phyloP scores from a whole-genome alignment of 2,113 vertebrate genomes.

The Phyllostomus hastatus region DNA sequence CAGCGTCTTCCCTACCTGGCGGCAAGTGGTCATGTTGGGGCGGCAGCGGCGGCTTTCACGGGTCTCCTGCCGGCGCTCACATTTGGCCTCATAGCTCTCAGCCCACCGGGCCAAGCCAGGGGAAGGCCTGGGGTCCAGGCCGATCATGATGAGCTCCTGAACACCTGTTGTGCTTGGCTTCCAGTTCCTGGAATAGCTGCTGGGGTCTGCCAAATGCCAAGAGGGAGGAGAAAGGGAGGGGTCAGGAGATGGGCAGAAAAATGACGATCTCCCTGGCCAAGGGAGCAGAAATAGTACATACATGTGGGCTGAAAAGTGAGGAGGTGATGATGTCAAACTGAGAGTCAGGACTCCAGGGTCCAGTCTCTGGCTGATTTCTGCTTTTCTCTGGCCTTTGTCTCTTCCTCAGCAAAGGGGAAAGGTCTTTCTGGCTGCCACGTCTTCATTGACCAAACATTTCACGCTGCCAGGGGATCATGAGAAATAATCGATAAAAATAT shows the following conservation, averaged over 20 bases:
- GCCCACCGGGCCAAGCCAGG: not conserved
- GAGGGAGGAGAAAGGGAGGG: slow-evolving; percentile 35
- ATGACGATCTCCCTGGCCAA: not conserved
- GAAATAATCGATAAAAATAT: not conserved
- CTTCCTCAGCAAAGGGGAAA: not conserved
- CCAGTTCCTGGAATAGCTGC: slow-evolving; percentile 60
- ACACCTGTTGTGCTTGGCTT: slow-evolving; percentile 62
- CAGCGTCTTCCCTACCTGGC: not conserved
- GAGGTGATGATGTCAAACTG: not conserved
- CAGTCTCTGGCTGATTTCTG: not conserved
- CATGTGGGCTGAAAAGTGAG: not conserved
- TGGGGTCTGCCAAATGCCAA: slow-evolving; percentile 50
- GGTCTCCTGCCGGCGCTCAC: slow-evolving; percentile 77
- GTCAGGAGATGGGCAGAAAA: slow-evolving; percentile 55
- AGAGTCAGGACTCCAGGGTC: not conserved
- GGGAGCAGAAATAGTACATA: slow-evolving; percentile 17
- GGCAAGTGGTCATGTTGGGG: slow-evolving; percentile 69
- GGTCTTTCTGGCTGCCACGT: not conserved
- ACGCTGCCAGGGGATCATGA: not conserved
- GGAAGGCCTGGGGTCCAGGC: slow-evolving; percentile 8
- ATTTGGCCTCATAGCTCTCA: slow-evolving; percentile 82
- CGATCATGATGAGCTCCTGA: slow-evolving; percentile 58
- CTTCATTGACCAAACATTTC: not conserved
- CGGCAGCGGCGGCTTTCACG: slow-evolving; percentile 67
- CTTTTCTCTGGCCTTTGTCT: not conserved